Base-by-base conservation (phyloP, 2,888 invertebrate species). In the Pimpla rufipes region DNA sequence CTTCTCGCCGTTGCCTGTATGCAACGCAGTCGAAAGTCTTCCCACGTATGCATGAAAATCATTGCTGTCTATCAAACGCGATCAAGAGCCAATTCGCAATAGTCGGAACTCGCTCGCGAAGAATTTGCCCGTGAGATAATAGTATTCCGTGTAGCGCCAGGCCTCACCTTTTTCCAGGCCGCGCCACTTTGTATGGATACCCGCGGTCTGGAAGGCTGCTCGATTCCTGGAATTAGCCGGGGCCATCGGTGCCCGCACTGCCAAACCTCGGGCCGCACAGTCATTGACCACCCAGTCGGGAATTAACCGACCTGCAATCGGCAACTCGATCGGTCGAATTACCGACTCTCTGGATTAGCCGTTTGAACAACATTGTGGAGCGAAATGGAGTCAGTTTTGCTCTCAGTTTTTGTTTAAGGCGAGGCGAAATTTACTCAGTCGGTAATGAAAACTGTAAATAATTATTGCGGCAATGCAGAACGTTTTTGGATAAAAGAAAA, bases 11-110 rank as follows among this genome's bases (percentile, higher is more conserved):
- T 23, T 37, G 40, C n/a, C n/a, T 13, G 18, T 29, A 18, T 37
- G 10, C 37, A 66, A 8, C 66, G 23, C 42, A 70, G 71, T 57
- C 59, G 62, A 82, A 82, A 74, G 67, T 71, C 68, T 78, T 82
- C 74, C 82, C 82, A 78, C 81, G 66, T 68, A 78, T 62, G 73
- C 13, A 81, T 74, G 78, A 74, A 82, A 78, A 82, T 78, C 68
- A 68, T 74, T 64, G 50, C 77, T 37, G 70, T 59, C 52, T 57
- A 71, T 42, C 59, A 64, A 82, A 64, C 74, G 77, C 68, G 78
- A 82, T 78, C 68, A 47, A 55, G 70, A 74, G 45, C 75, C 80
- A 75, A 75, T 80, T 42, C 40, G 47, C 74, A 68, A 82, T 74
- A 29, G 73, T 68, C 64, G 66, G 67, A 77, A 77, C 77, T 62